These are phyloP conservation scores for Eulemur rufifrons DNA, from an alignment of 2,113 vertebrate genomes.

Conservation along the genomic window DNA sequence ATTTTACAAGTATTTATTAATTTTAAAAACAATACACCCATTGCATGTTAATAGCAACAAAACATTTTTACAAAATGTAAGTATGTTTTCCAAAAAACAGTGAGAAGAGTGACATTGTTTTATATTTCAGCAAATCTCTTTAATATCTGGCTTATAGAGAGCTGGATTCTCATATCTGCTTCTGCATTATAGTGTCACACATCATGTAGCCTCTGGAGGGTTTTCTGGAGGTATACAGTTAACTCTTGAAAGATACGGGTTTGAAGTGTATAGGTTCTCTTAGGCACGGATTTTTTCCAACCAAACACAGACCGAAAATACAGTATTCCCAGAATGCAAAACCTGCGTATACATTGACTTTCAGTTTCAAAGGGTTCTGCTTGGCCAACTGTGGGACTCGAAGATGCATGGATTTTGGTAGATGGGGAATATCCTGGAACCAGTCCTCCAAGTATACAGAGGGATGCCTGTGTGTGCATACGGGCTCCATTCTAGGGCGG, in stretches of 20 bases:
- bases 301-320: not conserved
- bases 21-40: not conserved
- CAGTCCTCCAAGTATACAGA: not conserved
- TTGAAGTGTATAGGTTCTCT: not conserved
- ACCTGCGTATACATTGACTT: not conserved
- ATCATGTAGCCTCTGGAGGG: not conserved
- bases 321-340: not conserved
- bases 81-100: not conserved
- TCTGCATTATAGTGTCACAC: not conserved
- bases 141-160: not conserved
- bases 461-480: not conserved
- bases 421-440: not conserved
- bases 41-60: not conserved
- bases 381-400: not conserved
- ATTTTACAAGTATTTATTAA: not conserved
- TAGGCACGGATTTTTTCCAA: not conserved
- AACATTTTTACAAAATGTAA: not conserved
- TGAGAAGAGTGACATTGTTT: not conserved
- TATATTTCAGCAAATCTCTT: not conserved
- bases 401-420: not conserved
- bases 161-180: not conserved
- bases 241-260: not conserved
- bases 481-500: not conserved
- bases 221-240: not conserved
- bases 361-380: not conserved